Evolutionary conservation across 2,113 vertebrate genomes (phyloP), one percentile per base, ranked within the genome.

Genomic region (Callocephalon fimbriatum): DNA sequence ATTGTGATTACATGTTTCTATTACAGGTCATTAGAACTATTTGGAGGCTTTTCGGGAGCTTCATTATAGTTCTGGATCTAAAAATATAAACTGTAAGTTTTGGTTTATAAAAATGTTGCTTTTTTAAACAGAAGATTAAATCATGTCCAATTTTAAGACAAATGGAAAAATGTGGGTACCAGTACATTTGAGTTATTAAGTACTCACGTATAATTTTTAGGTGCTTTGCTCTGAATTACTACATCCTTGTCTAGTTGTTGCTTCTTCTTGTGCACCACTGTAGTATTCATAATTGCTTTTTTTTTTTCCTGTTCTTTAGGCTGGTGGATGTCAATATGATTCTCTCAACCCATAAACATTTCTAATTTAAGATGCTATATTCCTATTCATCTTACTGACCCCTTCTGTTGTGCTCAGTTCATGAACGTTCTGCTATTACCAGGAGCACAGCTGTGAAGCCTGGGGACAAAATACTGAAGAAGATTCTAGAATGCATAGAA

Each of bases 1-100:
- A 67, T 77, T 3, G 29, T 0, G 0, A 59, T 40, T 19, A 54
- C 12, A 45, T 0, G 0, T 70, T 76, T 79, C 25, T 66, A 44
- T 50, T 58, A 53, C 10, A 73, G n/a, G 76, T 37, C 9, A 26
- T 80, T 58, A 12, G 29, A 77, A 91, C 15, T 71, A 47, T 51
- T 54, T 76, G 31, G 42, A 51, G 26, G 15, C 10, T 76, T 53
- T 91, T 74, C 47, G 40, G 2, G 19, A 71, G 37, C 13, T 31
- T 68, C 21, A 12, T 51, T 9, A 20, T 79, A 12, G 17, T 58
- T 74, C 68, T 88, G 29, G 21, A 74, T 71, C 25, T 81, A 76
- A 95, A 95, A 86, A 22, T 76, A 73, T 12, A 59, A 94, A 95
- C 85, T 7, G 4, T 50, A 40, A 72, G 13, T 7, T 70, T 86